Evolutionary conservation across 2,113 vertebrate species (phyloP), one percentile per base, ranked within the genome.

Genomic region (Trematomus loennbergii): DNA sequence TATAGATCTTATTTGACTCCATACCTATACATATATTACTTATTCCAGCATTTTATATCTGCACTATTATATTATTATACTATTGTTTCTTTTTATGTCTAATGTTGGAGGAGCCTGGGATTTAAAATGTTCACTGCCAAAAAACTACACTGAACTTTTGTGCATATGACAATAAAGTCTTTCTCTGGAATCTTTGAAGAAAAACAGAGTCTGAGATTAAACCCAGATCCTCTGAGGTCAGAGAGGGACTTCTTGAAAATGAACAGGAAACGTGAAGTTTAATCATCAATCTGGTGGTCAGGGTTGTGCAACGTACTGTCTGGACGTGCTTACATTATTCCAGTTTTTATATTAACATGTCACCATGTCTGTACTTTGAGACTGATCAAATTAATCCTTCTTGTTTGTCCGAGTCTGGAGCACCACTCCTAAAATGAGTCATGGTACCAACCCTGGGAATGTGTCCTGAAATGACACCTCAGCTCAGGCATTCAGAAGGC

Each of bases 401-500:
- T 60, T 43, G 2, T 7, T 12, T 36, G 25, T 25, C 25, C 25
- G 18, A 59, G 68, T 75, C 17, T 73, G 54, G 4, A 33, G 50
- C 52, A 12, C 79, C 88, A 58, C 71, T 59, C 88, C 86, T 61
- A 18, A 29, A 68, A 25, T 79, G 78, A 89, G 73, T 90, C 85
- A 89, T 1, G 9, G 55, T 20, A 58, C 46, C 85, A 72, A 2
- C 3, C 3, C 69, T 62, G 73, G 57, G 57, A 66, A 64, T 0
- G 11, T 78, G 84, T 73, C 78, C 88, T 72, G 2, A 86, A 52
- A 71, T 40, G 78, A 80, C 70, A 20, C 18, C 7, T 29, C 29
- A 29, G 29, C 29, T 29, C 29, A 29, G n/a, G 29, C 29, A 3
- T n/a, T 52, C 9, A 70, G 45, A 69, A 25, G 68, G 11, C 13